phyloP scores from a whole-genome alignment of 1,140 invertebrate genomes.

The Brachionus sp. region DNA sequence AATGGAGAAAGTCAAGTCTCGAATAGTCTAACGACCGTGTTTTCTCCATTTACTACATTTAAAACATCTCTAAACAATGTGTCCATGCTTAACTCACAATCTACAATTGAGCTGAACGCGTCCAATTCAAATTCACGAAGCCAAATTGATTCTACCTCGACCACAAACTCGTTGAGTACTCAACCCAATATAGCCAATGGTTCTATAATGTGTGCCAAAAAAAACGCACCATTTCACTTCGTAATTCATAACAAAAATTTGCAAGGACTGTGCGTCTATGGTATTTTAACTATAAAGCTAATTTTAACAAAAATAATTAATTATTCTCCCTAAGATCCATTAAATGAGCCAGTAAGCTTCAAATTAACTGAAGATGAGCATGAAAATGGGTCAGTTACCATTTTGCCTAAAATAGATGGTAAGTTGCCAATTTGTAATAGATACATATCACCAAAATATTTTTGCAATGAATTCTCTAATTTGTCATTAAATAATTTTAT shows the following conservation, averaged over 20 bases:
- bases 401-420: slow-evolving; percentile 11
- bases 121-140: not conserved
- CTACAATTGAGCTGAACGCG: not conserved
- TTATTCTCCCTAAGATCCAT: slow-evolving; percentile 1
- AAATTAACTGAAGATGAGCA: slow-evolving; percentile 33
- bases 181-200: not conserved
- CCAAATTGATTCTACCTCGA: not conserved
- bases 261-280: slow-evolving; percentile 22
- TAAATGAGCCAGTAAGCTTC: slow-evolving; percentile 2
- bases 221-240: slow-evolving; percentile 6
- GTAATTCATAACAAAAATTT: slow-evolving; percentile 21
- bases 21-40: not conserved
- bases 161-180: not conserved
- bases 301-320: not conserved
- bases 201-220: slow-evolving; percentile 19
- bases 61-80: slow-evolving; percentile 13
- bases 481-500: not conserved
- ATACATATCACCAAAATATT: not conserved
- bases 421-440: not conserved
- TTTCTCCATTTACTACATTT: slow-evolving; percentile 24
- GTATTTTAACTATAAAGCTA: not conserved
- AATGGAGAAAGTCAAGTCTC: not conserved
- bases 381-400: slow-evolving; percentile 37
- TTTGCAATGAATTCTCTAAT: not conserved
- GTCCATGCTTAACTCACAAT: not conserved